phyloP scores from a whole-genome alignment of 23 tunicate genomes.

The Trididemnum nubilum region DNA sequence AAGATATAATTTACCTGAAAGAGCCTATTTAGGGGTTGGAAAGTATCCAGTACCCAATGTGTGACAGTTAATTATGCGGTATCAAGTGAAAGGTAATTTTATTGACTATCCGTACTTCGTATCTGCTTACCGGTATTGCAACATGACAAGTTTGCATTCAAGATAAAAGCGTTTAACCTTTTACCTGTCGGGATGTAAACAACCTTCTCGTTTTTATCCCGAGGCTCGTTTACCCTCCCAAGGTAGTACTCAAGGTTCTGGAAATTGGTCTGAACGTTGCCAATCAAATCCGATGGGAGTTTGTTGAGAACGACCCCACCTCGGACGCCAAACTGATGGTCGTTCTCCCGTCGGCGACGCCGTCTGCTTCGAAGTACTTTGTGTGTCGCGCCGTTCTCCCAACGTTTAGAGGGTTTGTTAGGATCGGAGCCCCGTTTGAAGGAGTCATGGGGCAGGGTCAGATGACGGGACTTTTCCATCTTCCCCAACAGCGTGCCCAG shows the following conservation, averaged over 20 bases:
- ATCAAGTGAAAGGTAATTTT: too few relatives aligned
- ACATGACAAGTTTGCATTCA: too few relatives aligned
- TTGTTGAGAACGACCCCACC: conserved; percentile 47
- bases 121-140: too few relatives aligned
- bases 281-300: conserved; percentile 61
- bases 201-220: conserved; percentile 5
- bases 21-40: too few relatives aligned
- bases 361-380: conserved; percentile 29
- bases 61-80: too few relatives aligned
- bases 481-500: conserved; percentile 14
- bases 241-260: conserved; percentile 41
- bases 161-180: too few relatives aligned
- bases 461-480: neutral
- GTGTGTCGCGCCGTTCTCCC: conserved; percentile 34
- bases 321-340: conserved; percentile 17
- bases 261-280: conserved; percentile 35
- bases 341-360: conserved; percentile 26
- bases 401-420: neutral
- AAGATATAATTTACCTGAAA: too few relatives aligned
- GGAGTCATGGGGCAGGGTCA: neutral
- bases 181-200: conserved; percentile 57
- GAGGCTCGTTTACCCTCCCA: neutral
- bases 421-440: neutral
- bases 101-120: too few relatives aligned
- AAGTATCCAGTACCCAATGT: too few relatives aligned